These are phyloP conservation scores for Catocala fraxini DNA, from an alignment of 2,888 invertebrate species.

Conservation along the genomic window DNA sequence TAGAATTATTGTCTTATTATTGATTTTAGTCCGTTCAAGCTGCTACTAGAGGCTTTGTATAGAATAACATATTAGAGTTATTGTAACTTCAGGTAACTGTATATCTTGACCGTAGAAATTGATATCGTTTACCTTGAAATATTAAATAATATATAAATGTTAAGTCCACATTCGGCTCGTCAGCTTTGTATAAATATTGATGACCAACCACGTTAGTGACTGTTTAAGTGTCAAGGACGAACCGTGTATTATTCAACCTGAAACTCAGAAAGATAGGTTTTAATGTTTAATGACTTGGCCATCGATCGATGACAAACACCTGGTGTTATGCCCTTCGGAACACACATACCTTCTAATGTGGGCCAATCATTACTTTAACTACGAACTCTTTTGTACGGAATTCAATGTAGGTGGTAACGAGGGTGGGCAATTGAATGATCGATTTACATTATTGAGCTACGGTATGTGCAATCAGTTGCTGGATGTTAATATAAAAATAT, in stretches of 20 bases:
- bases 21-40: too few species aligned
- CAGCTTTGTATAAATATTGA: constrained; percentile 23
- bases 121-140: not conserved
- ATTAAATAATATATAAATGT: not conserved
- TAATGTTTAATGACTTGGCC: constrained; percentile 76
- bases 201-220: constrained; percentile 34
- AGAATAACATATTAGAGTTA: too few species aligned
- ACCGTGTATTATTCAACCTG: constrained; percentile 64
- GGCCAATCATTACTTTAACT: constrained; percentile 52
- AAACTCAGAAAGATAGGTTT: constrained; percentile 75
- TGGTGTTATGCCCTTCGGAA: constrained; percentile 51
- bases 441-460: not conserved
- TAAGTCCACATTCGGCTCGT: not conserved
- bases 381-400: constrained; percentile 27
- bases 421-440: not conserved
- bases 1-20: too few species aligned
- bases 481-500: too few species aligned
- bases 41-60: too few species aligned
- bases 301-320: constrained; percentile 73
- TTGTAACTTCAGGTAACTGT: too few species aligned
- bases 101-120: too few species aligned
- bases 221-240: constrained; percentile 69
- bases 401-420: constrained; percentile 10
- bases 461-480: too few species aligned
- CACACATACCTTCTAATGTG: constrained; percentile 51